Evolutionary conservation across 2,888 invertebrate genomes (phyloP).

Genomic region (Latrodectus elegans): DNA sequence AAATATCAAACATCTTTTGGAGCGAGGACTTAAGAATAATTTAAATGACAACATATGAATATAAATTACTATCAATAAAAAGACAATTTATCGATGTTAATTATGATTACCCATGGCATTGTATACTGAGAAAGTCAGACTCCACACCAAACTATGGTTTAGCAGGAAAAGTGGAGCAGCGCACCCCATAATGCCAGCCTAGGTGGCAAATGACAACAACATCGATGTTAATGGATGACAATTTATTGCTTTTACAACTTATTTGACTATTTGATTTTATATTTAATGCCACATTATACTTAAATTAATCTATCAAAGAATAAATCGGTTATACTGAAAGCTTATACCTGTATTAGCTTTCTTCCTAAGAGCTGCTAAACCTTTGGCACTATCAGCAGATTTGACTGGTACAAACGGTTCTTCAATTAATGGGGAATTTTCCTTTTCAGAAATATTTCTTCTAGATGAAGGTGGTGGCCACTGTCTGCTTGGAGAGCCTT

Average conservation of each 20-base stretch:
- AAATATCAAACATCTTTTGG: too few relatives aligned
- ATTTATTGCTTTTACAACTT: neutral
- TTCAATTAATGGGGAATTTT: conserved; percentile 26
- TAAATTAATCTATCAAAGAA: neutral
- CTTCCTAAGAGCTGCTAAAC: conserved; percentile 53
- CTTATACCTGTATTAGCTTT: conserved; percentile 14
- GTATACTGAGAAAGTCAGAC: too few relatives aligned
- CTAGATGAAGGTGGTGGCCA: neutral
- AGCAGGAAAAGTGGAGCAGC: too few relatives aligned
- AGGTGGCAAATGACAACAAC: neutral
- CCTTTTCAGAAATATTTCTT: conserved; percentile 12
- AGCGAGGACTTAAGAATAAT: too few relatives aligned
- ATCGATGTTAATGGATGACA: neutral
- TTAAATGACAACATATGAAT: too few relatives aligned
- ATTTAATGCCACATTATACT: neutral
- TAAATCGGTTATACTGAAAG: neutral
- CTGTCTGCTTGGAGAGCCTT: neutral
- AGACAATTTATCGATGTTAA: too few relatives aligned
- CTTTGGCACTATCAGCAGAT: conserved; percentile 16
- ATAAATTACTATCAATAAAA: too few relatives aligned
- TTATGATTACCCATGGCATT: too few relatives aligned
- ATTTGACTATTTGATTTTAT: neutral
- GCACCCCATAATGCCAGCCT: too few relatives aligned
- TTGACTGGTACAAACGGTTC: conserved; percentile 13
- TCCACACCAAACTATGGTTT: too few relatives aligned